Evolutionary conservation across 2,113 vertebrate genomes (phyloP).

Genomic region (Nettapus auritus): DNA sequence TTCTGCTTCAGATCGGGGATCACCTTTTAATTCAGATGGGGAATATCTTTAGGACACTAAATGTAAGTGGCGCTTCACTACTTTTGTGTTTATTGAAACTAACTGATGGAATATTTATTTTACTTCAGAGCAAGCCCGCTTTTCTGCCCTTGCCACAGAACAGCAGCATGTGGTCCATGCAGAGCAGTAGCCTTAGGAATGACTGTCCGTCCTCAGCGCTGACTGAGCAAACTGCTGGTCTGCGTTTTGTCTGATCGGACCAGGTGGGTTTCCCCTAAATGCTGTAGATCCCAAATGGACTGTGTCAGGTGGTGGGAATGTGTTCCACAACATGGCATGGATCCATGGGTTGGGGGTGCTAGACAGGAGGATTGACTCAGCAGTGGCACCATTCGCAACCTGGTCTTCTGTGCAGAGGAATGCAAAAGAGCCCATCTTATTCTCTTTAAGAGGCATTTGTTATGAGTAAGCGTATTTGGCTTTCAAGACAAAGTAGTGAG

Average conservation of each 20-base stretch:
- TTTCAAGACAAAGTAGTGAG: not conserved
- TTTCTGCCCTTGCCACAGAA: fast-evolving
- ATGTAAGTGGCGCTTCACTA: not conserved
- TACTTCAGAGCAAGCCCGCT: not conserved
- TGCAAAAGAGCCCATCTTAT: not conserved
- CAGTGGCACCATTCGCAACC: fast-evolving
- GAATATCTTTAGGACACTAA: not conserved
- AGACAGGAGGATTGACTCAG: not conserved
- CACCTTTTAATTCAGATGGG: not conserved
- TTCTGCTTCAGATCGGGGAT: not conserved
- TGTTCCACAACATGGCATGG: fast-evolving
- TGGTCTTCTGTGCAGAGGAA: not conserved
- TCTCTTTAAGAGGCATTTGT: not conserved
- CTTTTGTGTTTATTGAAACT: not conserved
- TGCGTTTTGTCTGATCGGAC: not conserved
- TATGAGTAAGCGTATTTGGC: not conserved
- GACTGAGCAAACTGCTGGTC: fast-evolving
- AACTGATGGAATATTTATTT: not conserved
- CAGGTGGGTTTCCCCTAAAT: not conserved
- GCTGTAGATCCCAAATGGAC: not conserved
- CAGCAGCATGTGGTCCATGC: not conserved
- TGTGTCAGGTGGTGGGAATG: not conserved
- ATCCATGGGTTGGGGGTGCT: not conserved
- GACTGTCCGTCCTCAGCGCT: not conserved
- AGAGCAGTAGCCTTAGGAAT: not conserved